Conservation (phyloP, 2,113 vertebrate genomes). For the Sylvietta virens region DNA sequence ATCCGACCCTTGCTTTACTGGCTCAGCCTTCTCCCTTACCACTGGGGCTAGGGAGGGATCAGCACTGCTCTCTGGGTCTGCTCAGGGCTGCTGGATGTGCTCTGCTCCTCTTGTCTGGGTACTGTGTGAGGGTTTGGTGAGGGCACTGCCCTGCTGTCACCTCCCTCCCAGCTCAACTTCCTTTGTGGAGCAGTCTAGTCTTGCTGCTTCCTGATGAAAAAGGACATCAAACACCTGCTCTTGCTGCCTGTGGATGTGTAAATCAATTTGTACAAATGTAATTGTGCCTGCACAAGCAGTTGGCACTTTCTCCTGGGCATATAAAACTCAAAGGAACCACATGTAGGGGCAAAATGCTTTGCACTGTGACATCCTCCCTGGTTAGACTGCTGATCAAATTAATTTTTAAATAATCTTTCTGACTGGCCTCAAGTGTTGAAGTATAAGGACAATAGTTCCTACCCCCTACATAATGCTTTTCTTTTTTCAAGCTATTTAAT, state of each 20-base stretch:
- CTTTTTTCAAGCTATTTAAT: neutral
- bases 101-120: neutral
- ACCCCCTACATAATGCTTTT: neutral
- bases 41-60: neutral
- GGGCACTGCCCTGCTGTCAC: neutral
- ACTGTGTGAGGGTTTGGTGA: rapidly evolving
- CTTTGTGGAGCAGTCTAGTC: neutral
- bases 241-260: neutral
- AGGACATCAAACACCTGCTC: neutral
- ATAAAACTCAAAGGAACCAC: neutral
- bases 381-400: neutral
- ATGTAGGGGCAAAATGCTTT: neutral
- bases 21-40: neutral
- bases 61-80: neutral
- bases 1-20: neutral
- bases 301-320: neutral
- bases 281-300: neutral
- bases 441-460: neutral
- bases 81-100: rapidly evolving
- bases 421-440: neutral
- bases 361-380: neutral
- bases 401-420: neutral
- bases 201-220: neutral
- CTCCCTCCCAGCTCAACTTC: neutral
- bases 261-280: neutral